phyloP scores from a whole-genome alignment of 1,140 invertebrate species.

The Portunus trituberculatus region DNA sequence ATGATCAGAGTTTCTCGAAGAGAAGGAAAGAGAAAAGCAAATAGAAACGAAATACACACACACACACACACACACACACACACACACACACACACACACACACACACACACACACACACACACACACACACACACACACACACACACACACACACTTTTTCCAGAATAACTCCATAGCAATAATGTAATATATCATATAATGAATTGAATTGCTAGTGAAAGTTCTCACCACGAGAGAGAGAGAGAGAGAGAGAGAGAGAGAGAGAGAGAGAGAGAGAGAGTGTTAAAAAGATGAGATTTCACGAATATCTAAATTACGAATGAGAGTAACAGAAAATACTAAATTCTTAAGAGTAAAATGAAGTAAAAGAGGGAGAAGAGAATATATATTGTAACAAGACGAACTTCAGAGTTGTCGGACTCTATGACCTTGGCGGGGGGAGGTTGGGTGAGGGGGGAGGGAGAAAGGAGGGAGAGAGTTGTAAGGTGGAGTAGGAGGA shows the following conservation, averaged over 20 bases:
- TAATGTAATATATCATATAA: not conserved
- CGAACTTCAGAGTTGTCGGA: not conserved
- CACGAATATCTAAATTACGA: no score
- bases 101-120: constrained; percentile 20
- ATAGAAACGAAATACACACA: not conserved
- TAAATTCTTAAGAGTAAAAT: no score
- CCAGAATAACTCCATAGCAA: not conserved
- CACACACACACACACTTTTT: not conserved
- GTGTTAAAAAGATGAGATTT: no score
- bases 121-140: constrained; percentile 17
- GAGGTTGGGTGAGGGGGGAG: not conserved
- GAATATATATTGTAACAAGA: no score
- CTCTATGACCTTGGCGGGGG: not conserved
- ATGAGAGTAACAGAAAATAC: no score
- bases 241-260: no score
- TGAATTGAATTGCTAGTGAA: not conserved
- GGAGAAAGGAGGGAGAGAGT: not conserved
- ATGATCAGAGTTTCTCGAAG: not conserved
- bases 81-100: constrained; percentile 20
- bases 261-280: no score
- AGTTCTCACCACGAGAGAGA: not conserved
- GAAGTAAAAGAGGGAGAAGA: no score
- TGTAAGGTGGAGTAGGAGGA: not conserved
- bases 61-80: constrained; percentile 20
- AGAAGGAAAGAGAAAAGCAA: not conserved